Evolutionary conservation across 2,113 vertebrate genomes (phyloP).

Genomic region (Pitta sordida): DNA sequence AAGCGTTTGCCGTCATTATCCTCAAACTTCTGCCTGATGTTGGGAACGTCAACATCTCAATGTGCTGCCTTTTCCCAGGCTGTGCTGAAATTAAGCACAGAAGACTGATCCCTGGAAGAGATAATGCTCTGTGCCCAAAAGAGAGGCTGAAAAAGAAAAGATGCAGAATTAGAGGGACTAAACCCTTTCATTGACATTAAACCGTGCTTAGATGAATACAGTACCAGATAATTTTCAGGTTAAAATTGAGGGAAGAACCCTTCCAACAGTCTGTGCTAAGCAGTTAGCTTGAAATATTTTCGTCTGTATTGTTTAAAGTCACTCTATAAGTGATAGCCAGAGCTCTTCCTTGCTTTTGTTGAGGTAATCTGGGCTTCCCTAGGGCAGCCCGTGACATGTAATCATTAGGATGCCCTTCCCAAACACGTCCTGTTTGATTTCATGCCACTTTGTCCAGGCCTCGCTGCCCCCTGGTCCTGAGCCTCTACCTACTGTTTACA

Average conservation of each 20-base stretch:
- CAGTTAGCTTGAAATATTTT: neutral
- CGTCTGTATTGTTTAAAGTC: neutral
- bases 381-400: neutral
- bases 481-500: neutral
- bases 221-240: constrained; percentile 53
- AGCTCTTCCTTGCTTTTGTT: constrained; percentile 27
- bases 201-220: constrained; percentile 62
- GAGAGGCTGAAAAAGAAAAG: neutral
- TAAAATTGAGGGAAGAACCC: neutral
- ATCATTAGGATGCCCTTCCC: neutral
- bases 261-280: neutral
- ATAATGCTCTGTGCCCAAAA: constrained; percentile 21
- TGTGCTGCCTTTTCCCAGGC: constrained; percentile 71
- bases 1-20: constrained; percentile 69
- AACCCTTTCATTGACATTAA: constrained; percentile 44
- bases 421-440: constrained; percentile 17
- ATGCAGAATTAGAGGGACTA: constrained; percentile 56
- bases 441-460: neutral
- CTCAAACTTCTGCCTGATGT: constrained; percentile 65
- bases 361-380: neutral
- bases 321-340: neutral
- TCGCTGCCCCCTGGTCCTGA: neutral
- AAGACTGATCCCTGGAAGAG: constrained; percentile 1
- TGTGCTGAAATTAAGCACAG: neutral
- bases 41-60: constrained; percentile 58